Base-by-base conservation (phyloP, 1,140 invertebrate genomes). In the Luehdorfia chinensis region DNA sequence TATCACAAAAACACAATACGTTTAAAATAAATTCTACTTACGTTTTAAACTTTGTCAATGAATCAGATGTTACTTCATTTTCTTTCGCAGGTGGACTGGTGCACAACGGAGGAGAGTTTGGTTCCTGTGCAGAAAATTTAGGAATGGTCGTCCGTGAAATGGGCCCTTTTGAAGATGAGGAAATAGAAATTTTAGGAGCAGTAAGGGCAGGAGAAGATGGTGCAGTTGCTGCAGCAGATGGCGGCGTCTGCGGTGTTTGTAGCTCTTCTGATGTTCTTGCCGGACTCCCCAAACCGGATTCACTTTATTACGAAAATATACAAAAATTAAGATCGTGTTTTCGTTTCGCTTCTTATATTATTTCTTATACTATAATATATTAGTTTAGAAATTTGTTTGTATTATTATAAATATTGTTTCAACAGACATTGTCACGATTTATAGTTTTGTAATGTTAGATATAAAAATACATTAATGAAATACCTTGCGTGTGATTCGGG, bases 401-500 rank as follows among this genome's bases (percentile, higher is more conserved):
- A n/a, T n/a, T n/a, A n/a, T n/a, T n/a, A n/a, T n/a, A n/a, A n/a
- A n/a, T n/a, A n/a, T n/a, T n/a, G n/a, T n/a, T n/a, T n/a, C n/a
- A n/a, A n/a, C n/a, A n/a, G n/a, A n/a, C n/a, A n/a, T n/a, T n/a
- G n/a, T n/a, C n/a, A n/a, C n/a, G n/a, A n/a, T n/a, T n/a, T n/a
- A n/a, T n/a, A n/a, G n/a, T n/a, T n/a, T n/a, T n/a, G n/a, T n/a
- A n/a, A n/a, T n/a, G n/a, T n/a, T n/a, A n/a, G n/a, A n/a, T n/a
- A n/a, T n/a, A 21, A 21, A 21, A 21, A 21, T 21, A 21, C 2
- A 21, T 21, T 21, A 21, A 21, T 3, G 6, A 21, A 21, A 15
- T 49, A 87, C 84, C 84, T 87, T 14, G 81, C 76, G 55, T 86
- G 79, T 16, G 85, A 84, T 57, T 87, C 85, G 1, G 86, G 84